Conservation (phyloP, 1,140 invertebrate genomes). For the Drosophila arawakana region DNA sequence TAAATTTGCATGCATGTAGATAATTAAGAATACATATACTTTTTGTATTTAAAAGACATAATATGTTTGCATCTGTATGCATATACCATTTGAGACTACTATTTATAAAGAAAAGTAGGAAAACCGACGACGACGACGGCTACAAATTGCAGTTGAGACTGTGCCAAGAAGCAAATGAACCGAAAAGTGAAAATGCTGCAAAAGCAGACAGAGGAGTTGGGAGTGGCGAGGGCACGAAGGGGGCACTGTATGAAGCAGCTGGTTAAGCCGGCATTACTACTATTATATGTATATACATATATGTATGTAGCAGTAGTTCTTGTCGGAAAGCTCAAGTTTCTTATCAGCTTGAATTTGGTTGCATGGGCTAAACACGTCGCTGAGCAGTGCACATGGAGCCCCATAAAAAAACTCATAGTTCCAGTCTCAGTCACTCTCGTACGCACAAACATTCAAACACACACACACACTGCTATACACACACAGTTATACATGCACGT, state of each 20-base stretch:
- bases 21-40: neutral
- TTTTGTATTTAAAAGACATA: neutral
- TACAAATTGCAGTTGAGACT: conserved; percentile 69
- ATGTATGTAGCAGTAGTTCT: too few relatives aligned
- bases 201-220: neutral
- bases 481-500: conserved; percentile 4
- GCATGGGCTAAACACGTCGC: conserved; percentile 66
- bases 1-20: conserved; percentile 1
- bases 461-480: conserved; percentile 34
- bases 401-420: conserved; percentile 42
- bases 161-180: conserved; percentile 60
- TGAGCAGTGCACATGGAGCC: conserved; percentile 12
- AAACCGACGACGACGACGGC: conserved; percentile 24
- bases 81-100: conserved; percentile 51
- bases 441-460: conserved; percentile 21
- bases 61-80: too few relatives aligned
- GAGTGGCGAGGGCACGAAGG: neutral
- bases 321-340: conserved; percentile 24
- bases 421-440: too few relatives aligned
- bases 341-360: conserved; percentile 42
- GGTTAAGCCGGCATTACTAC: conserved; percentile 53
- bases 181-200: conserved; percentile 6
- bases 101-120: conserved; percentile 63
- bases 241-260: conserved; percentile 20
- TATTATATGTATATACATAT: neutral